A percentile compares a stretch with the other conserved stretches of the same genome.
Conservation (phyloP, 2,888 invertebrate species). For the Epinotia nisella region DNA sequence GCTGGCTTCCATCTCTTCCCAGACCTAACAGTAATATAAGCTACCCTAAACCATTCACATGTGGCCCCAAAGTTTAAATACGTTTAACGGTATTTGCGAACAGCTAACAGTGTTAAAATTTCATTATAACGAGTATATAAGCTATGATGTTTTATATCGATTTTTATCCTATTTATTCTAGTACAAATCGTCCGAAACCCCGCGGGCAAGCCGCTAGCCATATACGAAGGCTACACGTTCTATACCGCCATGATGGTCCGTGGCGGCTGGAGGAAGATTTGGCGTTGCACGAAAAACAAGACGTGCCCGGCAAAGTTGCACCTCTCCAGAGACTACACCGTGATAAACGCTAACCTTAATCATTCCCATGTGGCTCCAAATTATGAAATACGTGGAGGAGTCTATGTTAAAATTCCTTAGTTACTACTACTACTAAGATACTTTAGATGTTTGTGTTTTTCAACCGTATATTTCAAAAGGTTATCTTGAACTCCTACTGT, state of each 20-base stretch:
- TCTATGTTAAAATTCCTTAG: neutral
- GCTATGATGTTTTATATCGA: neutral
- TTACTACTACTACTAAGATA: no score
- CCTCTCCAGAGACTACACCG: neutral
- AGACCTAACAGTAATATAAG: no score
- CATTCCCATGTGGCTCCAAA: neutral
- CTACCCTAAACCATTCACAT: no score
- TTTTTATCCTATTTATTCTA: neutral
- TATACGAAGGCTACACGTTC: slow-evolving; percentile 41
- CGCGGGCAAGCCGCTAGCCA: slow-evolving; percentile 36
- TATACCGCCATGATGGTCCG: slow-evolving; percentile 10
- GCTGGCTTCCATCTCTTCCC: no score
- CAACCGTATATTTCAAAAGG: no score
- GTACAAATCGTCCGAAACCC: slow-evolving; percentile 10
- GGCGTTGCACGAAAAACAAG: slow-evolving; percentile 20
- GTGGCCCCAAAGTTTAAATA: no score
- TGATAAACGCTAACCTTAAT: neutral
- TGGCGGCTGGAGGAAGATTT: slow-evolving; percentile 21
- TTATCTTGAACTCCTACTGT: no score
- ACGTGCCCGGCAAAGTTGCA: slow-evolving; percentile 12
- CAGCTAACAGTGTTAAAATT: neutral
- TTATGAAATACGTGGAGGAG: neutral
- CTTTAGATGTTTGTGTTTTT: no score
- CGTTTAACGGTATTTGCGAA: no score
- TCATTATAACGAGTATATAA: neutral